Base-by-base conservation (phyloP, 2,797 vertebrate genomes). In the Natrix natrix region DNA sequence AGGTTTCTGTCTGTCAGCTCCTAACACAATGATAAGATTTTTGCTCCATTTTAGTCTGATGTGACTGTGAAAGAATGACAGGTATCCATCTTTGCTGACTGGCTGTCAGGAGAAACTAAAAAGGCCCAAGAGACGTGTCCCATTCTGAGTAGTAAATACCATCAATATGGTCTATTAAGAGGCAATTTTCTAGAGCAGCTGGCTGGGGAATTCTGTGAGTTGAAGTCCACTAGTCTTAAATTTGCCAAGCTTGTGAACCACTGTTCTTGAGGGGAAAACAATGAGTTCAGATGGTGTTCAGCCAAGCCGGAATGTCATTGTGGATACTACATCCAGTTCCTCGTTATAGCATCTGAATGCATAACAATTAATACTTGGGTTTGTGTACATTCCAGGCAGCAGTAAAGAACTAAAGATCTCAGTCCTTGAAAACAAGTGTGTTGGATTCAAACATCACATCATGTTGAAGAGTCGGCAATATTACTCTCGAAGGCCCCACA, bases 1-100 rank as follows among this genome's bases (percentile, higher is more conserved):
- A 93, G 78, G 86, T 28, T 24, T 87, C 48, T 4, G 0, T 14
- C 43, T 93, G 94, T 87, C 92, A 60, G 55, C 55, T 93, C 55
- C 91, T 90, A 74, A 93, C 61, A 95, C 94, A 63, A 94, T 88
- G 93, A 91, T 93, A 94, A 90, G 92, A 89, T 92, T 95, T 94
- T 93, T 87, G 91, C 87, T 94, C 94, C 86, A 93, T 90, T 95
- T 94, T n/a, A 83, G 93, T 94, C 69, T 96, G 95, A 94, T 91
- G 88, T 89, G 91, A 95, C 37, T 94, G 94, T 94, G 96, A 96
- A 97, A 78, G 91, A 94, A 74, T 90, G 94, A 96, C 95, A 96
- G 94, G 95, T 94, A 96, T 95, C 95, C 91, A 92, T 96, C 95
- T 88, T 78, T 95, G 94, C 94, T 93, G 94, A 32, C 93, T 22